Evolutionary conservation across 2,888 invertebrate species (phyloP).

Genomic region (Macrosiphum euphorbiae): DNA sequence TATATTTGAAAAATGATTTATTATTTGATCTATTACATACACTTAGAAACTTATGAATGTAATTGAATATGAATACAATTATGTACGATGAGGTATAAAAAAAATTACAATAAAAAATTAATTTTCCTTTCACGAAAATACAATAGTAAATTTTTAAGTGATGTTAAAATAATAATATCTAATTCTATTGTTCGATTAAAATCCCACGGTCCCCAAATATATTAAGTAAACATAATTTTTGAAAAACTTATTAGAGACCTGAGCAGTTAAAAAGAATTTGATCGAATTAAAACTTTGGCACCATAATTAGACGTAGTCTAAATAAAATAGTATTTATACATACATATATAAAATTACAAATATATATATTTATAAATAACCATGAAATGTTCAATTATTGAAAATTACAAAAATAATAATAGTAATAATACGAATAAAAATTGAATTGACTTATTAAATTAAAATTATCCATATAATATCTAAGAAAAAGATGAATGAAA

Average conservation of each 20-base stretch:
- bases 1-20: constrained; percentile 12
- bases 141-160: constrained; percentile 40
- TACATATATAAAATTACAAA: neutral
- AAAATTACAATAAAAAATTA: constrained; percentile 40
- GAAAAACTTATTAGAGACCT: constrained; percentile 21
- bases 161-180: constrained; percentile 40
- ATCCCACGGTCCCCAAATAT: constrained; percentile 26
- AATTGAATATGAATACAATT: constrained; percentile 21
- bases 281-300: constrained; percentile 61
- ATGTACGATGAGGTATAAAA: constrained; percentile 33
- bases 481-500: constrained; percentile 34
- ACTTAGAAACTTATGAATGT: constrained; percentile 2
- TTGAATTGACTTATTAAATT: constrained; percentile 20
- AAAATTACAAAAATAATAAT: constrained; percentile 25
- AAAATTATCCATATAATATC: constrained; percentile 38
- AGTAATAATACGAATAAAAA: constrained; percentile 24
- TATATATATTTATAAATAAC: neutral
- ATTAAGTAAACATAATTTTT: constrained; percentile 17
- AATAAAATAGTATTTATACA: constrained; percentile 36
- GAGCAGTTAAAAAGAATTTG: neutral
- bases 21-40: constrained; percentile 16
- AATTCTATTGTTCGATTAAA: constrained; percentile 50
- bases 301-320: constrained; percentile 42
- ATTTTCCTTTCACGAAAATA: constrained; percentile 45
- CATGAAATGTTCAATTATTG: constrained; percentile 23